These are phyloP conservation scores for Gopherus evgoodei DNA, from an alignment of 2,113 vertebrate species.

Conservation along the genomic window DNA sequence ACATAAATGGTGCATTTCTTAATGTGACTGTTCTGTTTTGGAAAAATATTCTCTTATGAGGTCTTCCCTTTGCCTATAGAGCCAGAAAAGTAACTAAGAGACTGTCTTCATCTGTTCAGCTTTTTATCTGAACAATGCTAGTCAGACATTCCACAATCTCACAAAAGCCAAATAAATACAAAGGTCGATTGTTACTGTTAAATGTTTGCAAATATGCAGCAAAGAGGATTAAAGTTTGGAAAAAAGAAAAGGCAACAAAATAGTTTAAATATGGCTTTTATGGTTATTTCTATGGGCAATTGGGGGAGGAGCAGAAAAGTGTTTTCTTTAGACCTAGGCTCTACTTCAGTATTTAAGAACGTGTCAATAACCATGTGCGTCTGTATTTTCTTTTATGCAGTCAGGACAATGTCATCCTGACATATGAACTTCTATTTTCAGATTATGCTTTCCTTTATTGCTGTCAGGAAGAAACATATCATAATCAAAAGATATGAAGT, in stretches of 20 bases:
- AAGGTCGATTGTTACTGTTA: not conserved
- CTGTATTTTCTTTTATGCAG: not conserved
- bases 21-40: not conserved
- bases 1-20: not conserved
- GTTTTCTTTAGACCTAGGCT: not conserved
- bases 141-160: not conserved
- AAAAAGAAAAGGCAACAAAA: not conserved
- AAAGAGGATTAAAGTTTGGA: not conserved
- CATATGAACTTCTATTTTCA: not conserved
- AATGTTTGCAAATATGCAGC: not conserved
- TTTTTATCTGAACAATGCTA: not conserved
- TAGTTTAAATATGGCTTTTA: not conserved
- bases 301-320: not conserved
- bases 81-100: not conserved
- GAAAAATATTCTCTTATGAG: not conserved
- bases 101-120: not conserved
- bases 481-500: not conserved
- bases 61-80: not conserved
- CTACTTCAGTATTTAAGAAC: not conserved
- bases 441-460: not conserved
- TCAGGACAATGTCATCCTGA: not conserved
- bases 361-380: not conserved
- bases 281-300: not conserved
- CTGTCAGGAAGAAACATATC: not conserved
- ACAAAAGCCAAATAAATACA: not conserved